phyloP scores from a whole-genome alignment of 1,140 invertebrate species.

The Sinella curviseta region DNA sequence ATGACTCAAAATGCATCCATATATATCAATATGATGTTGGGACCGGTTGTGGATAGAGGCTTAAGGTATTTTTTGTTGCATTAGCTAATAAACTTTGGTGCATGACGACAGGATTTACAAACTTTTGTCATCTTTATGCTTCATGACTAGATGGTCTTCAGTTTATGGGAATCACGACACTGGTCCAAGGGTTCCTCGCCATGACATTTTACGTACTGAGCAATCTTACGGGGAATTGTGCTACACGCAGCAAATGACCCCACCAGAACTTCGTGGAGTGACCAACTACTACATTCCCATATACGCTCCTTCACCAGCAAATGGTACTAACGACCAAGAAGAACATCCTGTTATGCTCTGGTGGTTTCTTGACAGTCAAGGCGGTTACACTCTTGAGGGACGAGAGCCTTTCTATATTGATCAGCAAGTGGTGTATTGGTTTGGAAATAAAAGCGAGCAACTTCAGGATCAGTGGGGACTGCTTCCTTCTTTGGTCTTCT shows the following conservation, averaged over 20 bases:
- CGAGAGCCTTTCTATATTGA: neutral
- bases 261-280: neutral
- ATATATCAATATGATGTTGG: neutral
- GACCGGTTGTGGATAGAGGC: neutral
- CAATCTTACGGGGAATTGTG: neutral
- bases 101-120: neutral
- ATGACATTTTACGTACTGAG: neutral
- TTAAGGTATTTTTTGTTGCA: slow-evolving; percentile 3
- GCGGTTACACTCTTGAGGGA: neutral
- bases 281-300: slow-evolving; percentile 15
- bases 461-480: neutral
- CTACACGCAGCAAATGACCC: neutral
- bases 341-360: slow-evolving; percentile 5
- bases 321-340: neutral
- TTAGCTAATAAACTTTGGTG: neutral
- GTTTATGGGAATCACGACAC: slow-evolving; percentile 8
- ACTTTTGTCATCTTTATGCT: neutral
- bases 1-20: neutral
- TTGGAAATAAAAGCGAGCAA: neutral
- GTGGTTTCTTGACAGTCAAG: slow-evolving; percentile 6
- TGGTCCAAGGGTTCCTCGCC: neutral
- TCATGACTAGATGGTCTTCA: neutral
- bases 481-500: neutral
- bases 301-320: neutral
- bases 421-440: neutral